Percentiles rank a stretch among this genome's conserved stretches.
Conservation (phyloP, 2,888 invertebrate genomes). For the Pycnomerus fuliginosus region DNA sequence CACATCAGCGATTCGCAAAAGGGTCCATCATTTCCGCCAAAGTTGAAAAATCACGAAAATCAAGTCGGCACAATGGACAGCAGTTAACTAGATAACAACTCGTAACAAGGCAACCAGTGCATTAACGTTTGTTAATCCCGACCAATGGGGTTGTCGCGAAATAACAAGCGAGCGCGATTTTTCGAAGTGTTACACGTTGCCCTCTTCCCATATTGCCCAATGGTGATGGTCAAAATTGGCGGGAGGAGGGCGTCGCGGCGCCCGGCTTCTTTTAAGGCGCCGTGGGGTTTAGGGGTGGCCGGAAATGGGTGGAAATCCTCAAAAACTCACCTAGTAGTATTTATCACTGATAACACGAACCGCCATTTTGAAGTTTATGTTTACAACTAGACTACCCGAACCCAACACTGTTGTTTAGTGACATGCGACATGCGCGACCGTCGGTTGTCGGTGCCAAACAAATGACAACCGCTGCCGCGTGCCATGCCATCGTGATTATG, state of each 20-base stretch:
- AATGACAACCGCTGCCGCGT: no score
- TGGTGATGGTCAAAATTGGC: background rate
- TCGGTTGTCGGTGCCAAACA: constrained; percentile 13
- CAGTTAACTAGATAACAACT: constrained; percentile 15
- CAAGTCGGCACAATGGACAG: background rate
- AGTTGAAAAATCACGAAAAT: background rate
- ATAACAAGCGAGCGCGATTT: constrained; percentile 7
- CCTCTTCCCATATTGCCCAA: background rate
- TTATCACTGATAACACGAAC: constrained; percentile 41
- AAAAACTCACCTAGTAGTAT: constrained; percentile 40
- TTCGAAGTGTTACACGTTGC: constrained; percentile 7
- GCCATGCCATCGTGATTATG: no score
- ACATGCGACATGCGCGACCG: constrained; percentile 20
- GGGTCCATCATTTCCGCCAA: no score
- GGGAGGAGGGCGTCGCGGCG: background rate
- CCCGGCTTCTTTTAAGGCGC: no score
- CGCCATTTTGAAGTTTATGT: constrained; percentile 41
- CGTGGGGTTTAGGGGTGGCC: background rate
- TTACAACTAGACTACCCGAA: constrained; percentile 14
- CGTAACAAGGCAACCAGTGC: constrained; percentile 11
- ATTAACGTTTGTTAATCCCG: background rate
- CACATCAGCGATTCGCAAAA: no score
- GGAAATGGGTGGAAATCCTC: no score
- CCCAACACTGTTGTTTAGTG: constrained; percentile 8
- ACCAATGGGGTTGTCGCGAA: constrained; percentile 8